Percentiles rank a stretch among this genome's conserved stretches.
Evolutionary conservation across 2,797 vertebrate genomes (phyloP).

Genomic region (Corythornis leucogaster): DNA sequence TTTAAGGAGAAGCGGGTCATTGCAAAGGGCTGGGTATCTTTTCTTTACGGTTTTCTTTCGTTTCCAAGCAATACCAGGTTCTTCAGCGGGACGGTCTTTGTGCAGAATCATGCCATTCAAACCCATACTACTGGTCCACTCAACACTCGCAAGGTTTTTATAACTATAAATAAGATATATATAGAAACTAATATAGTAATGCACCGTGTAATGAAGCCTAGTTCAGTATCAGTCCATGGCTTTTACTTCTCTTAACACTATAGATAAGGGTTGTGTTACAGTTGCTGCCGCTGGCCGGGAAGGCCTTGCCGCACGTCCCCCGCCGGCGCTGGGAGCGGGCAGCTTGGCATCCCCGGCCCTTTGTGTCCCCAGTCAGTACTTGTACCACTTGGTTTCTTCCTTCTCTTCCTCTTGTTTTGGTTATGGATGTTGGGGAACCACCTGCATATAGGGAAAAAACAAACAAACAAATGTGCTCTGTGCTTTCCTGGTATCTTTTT

Average conservation of each 20-base stretch:
- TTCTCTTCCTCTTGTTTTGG: constrained; percentile 63
- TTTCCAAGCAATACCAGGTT: constrained; percentile 84
- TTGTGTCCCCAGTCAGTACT: constrained; percentile 73
- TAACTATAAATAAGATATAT: constrained; percentile 81
- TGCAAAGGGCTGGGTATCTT: constrained; percentile 91
- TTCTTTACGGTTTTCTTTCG: constrained; percentile 69
- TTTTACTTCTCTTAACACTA: constrained; percentile 81
- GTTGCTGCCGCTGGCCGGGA: constrained; percentile 59
- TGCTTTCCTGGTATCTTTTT: constrained; percentile 81
- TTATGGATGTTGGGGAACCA: constrained; percentile 78
- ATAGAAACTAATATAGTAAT: constrained; percentile 80
- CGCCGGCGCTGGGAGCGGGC: background rate
- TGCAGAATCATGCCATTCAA: constrained; percentile 75
- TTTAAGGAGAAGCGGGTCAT: constrained; percentile 81
- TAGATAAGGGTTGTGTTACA: constrained; percentile 81
- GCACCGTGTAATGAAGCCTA: constrained; percentile 80
- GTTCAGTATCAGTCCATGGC: constrained; percentile 78
- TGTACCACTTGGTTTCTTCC: constrained; percentile 66
- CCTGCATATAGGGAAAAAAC: constrained; percentile 73
- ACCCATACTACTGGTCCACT: constrained; percentile 60
- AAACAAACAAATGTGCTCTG: constrained; percentile 67
- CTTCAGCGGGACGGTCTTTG: constrained; percentile 70
- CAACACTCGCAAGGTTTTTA: constrained; percentile 58
- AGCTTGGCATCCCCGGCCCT: constrained; percentile 19
- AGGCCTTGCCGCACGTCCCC: background rate